A percentile compares a stretch with the other conserved stretches of the same genome.
Evolutionary conservation across 1,140 invertebrate genomes (phyloP).

Genomic region (Stegodyphus dumicola): DNA sequence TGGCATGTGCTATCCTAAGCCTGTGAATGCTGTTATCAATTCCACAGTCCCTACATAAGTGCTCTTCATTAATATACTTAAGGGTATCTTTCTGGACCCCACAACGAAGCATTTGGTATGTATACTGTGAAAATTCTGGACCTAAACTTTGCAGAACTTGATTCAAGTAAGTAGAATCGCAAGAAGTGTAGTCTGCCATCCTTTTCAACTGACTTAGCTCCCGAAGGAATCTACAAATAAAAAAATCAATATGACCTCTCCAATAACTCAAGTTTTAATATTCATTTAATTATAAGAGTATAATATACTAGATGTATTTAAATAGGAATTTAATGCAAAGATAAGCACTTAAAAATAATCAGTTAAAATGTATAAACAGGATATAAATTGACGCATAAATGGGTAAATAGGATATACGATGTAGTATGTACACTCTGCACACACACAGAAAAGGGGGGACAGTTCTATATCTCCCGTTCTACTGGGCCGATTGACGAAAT

Average conservation of each 20-base stretch:
- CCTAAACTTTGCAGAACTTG: slow-evolving; percentile 88
- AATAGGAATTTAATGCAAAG: no score
- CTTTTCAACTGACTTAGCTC: slow-evolving; percentile 95
- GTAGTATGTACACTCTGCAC: no score
- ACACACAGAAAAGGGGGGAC: no score
- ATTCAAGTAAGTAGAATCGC: slow-evolving; percentile 91
- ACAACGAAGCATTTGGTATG: slow-evolving; percentile 94
- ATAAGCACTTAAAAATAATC: no score
- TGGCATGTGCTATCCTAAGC: slow-evolving; percentile 86
- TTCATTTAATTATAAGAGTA: background rate
- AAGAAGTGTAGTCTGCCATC: slow-evolving; percentile 96
- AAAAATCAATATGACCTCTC: background rate
- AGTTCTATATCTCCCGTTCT: no score
- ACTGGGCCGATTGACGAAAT: no score
- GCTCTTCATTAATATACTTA: slow-evolving; percentile 82
- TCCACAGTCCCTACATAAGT: slow-evolving; percentile 87
- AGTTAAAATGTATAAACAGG: no score
- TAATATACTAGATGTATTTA: no score
- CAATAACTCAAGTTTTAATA: background rate
- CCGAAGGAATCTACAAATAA: slow-evolving; percentile 82
- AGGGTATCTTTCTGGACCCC: slow-evolving; percentile 91
- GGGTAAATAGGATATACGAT: no score
- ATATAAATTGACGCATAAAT: no score
- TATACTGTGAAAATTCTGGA: slow-evolving; percentile 94
- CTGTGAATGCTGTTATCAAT: slow-evolving; percentile 96